These are phyloP conservation scores for Idaea straminata DNA, from an alignment of 2,888 invertebrate genomes.

Conservation along the genomic window DNA sequence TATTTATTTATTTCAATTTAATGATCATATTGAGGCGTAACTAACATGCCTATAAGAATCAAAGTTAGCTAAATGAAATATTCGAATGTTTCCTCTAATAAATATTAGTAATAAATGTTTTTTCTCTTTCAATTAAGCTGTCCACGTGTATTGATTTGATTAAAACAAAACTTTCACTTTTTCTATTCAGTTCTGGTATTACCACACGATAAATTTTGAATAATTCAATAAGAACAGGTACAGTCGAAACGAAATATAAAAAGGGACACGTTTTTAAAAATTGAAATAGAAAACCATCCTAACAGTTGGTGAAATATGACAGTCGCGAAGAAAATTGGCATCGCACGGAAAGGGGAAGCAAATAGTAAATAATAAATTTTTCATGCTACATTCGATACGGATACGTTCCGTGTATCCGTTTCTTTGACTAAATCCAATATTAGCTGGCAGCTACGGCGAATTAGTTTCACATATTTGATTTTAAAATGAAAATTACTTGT, in stretches of 20 bases:
- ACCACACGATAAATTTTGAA: background rate
- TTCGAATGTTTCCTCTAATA: too few species aligned
- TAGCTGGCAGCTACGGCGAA: constrained; percentile 15
- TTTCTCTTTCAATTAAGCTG: too few species aligned
- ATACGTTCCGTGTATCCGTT: constrained; percentile 14
- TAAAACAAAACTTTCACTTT: background rate
- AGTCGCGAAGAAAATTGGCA: constrained; percentile 16
- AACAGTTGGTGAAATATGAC: background rate
- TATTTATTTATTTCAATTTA: too few species aligned
- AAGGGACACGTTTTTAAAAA: background rate
- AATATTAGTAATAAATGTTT: too few species aligned
- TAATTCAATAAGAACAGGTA: background rate
- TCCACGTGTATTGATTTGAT: too few species aligned
- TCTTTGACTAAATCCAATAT: constrained; percentile 21
- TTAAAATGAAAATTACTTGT: constrained; percentile 6
- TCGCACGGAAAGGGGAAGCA: constrained; percentile 14
- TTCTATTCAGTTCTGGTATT: background rate
- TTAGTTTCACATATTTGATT: constrained; percentile 17
- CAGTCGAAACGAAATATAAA: background rate
- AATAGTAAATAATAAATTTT: constrained; percentile 21
- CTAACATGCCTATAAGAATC: too few species aligned
- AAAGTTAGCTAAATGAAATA: too few species aligned
- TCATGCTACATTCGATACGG: constrained; percentile 12
- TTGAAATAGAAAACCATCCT: background rate
- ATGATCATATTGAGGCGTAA: too few species aligned